These are phyloP conservation scores for Catharus ustulatus DNA, from an alignment of 2,797 vertebrate species.

Conservation along the genomic window DNA sequence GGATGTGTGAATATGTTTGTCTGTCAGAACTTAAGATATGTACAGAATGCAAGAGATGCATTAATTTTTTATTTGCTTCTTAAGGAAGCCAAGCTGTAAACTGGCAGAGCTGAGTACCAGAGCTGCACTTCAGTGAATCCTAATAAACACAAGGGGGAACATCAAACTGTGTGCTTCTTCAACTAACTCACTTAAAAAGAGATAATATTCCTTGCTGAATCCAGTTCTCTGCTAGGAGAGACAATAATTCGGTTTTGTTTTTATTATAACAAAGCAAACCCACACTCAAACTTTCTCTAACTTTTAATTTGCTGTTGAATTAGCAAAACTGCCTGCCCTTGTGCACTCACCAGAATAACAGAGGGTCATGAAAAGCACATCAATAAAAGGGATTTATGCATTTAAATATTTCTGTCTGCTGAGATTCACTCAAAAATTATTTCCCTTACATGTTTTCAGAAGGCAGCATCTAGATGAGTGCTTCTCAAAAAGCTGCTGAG, in stretches of 20 bases:
- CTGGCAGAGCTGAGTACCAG: constrained; percentile 37
- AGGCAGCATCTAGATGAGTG: not conserved
- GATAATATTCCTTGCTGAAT: constrained; percentile 20
- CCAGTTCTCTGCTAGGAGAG: not conserved
- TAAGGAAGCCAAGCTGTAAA: constrained; percentile 53
- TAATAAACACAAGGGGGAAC: constrained; percentile 32
- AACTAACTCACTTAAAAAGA: not conserved
- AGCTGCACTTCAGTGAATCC: constrained; percentile 56
- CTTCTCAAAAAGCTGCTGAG: not conserved
- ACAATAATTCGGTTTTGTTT: constrained; percentile 8
- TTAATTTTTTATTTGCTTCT: constrained; percentile 73
- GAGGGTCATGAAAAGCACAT: not conserved
- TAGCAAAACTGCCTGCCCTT: not conserved
- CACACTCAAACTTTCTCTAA: not conserved
- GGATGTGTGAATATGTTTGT: constrained; percentile 69
- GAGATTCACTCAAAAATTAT: not conserved
- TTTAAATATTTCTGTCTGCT: not conserved
- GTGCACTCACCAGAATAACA: not conserved
- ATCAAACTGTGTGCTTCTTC: constrained; percentile 18
- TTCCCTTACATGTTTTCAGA: not conserved
- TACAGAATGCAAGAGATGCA: constrained; percentile 51
- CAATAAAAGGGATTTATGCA: not conserved
- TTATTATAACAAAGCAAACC: not conserved
- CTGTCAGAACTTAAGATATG: constrained; percentile 67
- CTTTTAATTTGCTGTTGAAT: not conserved